Percentiles rank a stretch among this genome's conserved stretches.
Evolutionary conservation across 2,888 invertebrate genomes (phyloP).

Genomic region (Nemapogon koenigi): DNA sequence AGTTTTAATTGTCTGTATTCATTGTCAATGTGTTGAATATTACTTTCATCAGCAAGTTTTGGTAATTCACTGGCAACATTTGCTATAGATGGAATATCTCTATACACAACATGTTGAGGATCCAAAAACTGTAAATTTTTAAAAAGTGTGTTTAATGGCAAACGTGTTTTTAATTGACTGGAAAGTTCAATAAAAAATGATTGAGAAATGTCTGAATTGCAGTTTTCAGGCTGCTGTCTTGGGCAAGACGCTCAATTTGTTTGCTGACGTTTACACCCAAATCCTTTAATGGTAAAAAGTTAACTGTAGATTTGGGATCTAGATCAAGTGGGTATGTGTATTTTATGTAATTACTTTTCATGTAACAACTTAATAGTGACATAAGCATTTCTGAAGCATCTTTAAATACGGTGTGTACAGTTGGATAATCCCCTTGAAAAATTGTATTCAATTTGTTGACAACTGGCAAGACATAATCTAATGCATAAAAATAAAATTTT

Average conservation of each 20-base stretch:
- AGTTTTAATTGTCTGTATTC: not conserved
- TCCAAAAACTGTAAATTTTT: not conserved
- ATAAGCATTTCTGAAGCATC: slow-evolving; percentile 1
- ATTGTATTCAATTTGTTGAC: slow-evolving; percentile 12
- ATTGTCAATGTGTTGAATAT: not conserved
- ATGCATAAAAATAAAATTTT: slow-evolving; percentile 14
- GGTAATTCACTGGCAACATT: not conserved
- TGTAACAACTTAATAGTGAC: slow-evolving; percentile 8
- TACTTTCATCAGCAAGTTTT: not conserved
- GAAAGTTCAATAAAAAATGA: not conserved
- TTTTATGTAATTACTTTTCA: slow-evolving; percentile 11
- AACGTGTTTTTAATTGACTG: not conserved
- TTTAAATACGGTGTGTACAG: too few relatives aligned
- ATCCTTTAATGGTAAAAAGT: slow-evolving; percentile 9
- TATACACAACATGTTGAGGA: not conserved
- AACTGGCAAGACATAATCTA: slow-evolving; percentile 12
- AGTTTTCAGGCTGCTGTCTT: not conserved
- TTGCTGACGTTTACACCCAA: not conserved
- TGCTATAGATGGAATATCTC: not conserved
- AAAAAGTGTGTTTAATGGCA: not conserved
- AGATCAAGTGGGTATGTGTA: slow-evolving; percentile 6
- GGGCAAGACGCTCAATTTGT: not conserved
- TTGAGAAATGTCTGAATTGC: not conserved
- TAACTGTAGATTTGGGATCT: slow-evolving; percentile 10
- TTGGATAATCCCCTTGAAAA: slow-evolving; percentile 12